These are phyloP conservation scores for Cyclura pinguis DNA, from an alignment of 2,797 vertebrate species.

Conservation along the genomic window DNA sequence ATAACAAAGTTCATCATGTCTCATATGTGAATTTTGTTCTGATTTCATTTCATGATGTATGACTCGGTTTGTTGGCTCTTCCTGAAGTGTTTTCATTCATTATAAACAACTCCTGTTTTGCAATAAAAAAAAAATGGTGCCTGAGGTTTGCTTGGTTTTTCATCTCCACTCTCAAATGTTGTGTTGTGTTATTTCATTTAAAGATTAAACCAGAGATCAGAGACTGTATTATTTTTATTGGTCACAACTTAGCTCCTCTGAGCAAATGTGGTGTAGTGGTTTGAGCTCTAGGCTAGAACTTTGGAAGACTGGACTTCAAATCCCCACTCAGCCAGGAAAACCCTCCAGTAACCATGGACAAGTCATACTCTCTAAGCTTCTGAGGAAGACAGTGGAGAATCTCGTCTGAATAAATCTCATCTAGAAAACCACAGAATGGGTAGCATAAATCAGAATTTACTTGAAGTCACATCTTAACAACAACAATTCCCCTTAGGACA, in stretches of 20 bases:
- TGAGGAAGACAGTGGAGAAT: too few relatives aligned
- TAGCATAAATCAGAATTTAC: too few relatives aligned
- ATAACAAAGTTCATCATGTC: conserved; percentile 23
- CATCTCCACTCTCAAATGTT: not conserved
- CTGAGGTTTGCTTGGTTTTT: not conserved
- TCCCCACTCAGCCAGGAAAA: too few relatives aligned
- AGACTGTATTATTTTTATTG: not conserved
- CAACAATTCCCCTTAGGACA: too few relatives aligned
- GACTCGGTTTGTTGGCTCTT: not conserved
- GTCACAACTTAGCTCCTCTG: not conserved
- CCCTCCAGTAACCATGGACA: too few relatives aligned
- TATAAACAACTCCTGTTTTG: not conserved
- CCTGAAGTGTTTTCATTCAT: not conserved
- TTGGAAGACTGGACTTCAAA: too few relatives aligned
- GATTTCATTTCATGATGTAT: conserved; percentile 18
- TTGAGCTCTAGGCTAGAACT: too few relatives aligned
- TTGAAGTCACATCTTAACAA: too few relatives aligned
- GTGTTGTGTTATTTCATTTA: not conserved
- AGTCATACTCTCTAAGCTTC: too few relatives aligned
- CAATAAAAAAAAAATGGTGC: not conserved
- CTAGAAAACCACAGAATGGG: too few relatives aligned
- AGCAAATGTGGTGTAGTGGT: too few relatives aligned
- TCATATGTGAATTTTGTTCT: not conserved
- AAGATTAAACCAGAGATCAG: not conserved
- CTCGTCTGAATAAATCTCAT: too few relatives aligned